A percentile compares a stretch with the other conserved stretches of the same genome.
Evolutionary conservation across 2,113 vertebrate species (phyloP).

Genomic region (Girardinichthys multiradiatus): DNA sequence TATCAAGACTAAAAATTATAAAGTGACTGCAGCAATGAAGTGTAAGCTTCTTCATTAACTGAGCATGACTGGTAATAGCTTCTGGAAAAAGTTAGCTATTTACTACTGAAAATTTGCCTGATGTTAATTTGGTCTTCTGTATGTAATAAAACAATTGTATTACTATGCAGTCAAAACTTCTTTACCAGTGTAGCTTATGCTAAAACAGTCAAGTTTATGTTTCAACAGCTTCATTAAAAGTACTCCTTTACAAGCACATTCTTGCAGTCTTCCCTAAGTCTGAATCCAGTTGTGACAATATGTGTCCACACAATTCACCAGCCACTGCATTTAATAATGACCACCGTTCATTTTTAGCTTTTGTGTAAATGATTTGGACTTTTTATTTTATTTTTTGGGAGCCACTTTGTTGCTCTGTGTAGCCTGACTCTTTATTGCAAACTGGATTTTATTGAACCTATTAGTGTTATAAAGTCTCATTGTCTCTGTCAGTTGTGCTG

Average conservation of each 20-base stretch:
- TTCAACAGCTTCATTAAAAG: background rate
- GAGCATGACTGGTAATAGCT: background rate
- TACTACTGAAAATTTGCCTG: too few relatives aligned
- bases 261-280: background rate
- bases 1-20: too few relatives aligned
- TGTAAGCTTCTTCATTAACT: background rate
- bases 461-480: constrained; percentile 72
- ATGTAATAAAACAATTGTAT: too few relatives aligned
- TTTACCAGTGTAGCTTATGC: background rate
- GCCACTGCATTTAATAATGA: background rate
- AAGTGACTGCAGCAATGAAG: too few relatives aligned
- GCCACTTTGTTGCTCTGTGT: constrained; percentile 11
- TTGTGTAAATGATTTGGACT: background rate
- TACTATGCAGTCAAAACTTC: background rate
- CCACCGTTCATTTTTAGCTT: background rate
- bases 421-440: constrained; percentile 41
- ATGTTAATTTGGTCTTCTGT: too few relatives aligned
- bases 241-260: background rate
- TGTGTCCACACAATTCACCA: background rate
- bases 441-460: constrained; percentile 52
- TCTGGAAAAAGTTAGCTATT: too few relatives aligned
- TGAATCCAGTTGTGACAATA: background rate
- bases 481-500: constrained; percentile 74
- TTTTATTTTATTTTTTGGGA: constrained; percentile 25
- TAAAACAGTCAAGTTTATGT: background rate